These are phyloP conservation scores for Channa maculata DNA, from an alignment of 2,113 vertebrate genomes.

Conservation along the genomic window DNA sequence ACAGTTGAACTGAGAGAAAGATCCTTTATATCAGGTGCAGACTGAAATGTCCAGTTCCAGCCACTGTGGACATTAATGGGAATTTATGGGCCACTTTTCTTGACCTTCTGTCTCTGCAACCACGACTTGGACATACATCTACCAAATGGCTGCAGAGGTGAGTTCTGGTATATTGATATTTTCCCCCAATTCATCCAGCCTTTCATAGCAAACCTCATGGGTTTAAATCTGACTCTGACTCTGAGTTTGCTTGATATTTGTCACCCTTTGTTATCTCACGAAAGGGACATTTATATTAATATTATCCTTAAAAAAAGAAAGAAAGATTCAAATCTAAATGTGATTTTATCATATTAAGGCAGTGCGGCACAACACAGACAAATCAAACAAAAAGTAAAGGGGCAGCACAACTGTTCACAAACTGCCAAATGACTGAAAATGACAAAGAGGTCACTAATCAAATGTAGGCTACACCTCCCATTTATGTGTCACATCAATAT, in stretches of 20 bases:
- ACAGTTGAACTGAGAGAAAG: conserved; percentile 5
- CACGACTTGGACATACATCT: background rate
- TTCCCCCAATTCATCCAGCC: too few species aligned
- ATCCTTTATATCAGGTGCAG: conserved; percentile 19
- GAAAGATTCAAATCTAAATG: too few species aligned
- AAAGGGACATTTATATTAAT: too few species aligned
- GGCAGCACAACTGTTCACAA: background rate
- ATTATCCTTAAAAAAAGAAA: too few species aligned
- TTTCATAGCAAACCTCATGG: background rate
- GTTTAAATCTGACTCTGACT: conserved; percentile 16
- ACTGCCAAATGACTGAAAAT: conserved; percentile 40
- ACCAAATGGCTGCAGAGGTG: background rate
- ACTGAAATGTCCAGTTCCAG: background rate
- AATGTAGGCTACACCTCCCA: conserved; percentile 53
- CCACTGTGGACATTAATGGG: background rate
- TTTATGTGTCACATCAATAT: conserved; percentile 72
- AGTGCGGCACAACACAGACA: too few species aligned
- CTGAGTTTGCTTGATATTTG: too few species aligned
- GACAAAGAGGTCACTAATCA: conserved; percentile 64
- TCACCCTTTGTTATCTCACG: too few species aligned
- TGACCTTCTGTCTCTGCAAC: background rate
- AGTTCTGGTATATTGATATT: background rate
- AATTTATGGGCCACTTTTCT: background rate
- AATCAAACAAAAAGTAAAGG: background rate
- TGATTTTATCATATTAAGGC: too few species aligned